Percentiles rank a stretch among this genome's conserved stretches.
phyloP scores from a whole-genome alignment of 1,140 invertebrate genomes.

The Eriosoma lanigerum region DNA sequence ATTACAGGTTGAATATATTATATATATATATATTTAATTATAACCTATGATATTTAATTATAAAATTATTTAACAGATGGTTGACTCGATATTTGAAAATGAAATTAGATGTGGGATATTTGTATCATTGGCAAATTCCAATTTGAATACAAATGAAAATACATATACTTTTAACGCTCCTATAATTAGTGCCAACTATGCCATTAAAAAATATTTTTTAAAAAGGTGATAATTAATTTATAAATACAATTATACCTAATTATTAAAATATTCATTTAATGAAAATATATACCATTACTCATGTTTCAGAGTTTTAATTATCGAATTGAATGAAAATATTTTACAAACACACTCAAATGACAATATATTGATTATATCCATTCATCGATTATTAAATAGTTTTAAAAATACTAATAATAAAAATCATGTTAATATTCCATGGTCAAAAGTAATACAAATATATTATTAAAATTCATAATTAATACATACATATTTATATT shows the following conservation, averaged over 20 bases:
- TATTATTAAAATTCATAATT: neutral
- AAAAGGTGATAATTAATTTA: constrained; percentile 19
- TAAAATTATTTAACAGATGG: neutral
- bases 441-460: neutral
- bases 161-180: neutral
- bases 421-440: neutral
- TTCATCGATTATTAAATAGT: neutral
- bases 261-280: neutral
- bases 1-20: neutral
- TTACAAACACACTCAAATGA: neutral
- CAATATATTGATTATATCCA: neutral
- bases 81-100: constrained; percentile 7
- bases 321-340: constrained; percentile 7
- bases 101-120: constrained; percentile 11
- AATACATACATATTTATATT: neutral
- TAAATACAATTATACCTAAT: neutral
- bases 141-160: neutral
- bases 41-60: neutral
- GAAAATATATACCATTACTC: neutral
- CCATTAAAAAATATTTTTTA: neutral
- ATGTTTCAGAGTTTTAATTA: constrained; percentile 20
- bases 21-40: neutral
- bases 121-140: neutral
- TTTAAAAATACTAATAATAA: neutral
- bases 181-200: constrained; percentile 1